These are phyloP conservation scores for Meles meles DNA, from an alignment of 2,113 vertebrate species.

Conservation along the genomic window DNA sequence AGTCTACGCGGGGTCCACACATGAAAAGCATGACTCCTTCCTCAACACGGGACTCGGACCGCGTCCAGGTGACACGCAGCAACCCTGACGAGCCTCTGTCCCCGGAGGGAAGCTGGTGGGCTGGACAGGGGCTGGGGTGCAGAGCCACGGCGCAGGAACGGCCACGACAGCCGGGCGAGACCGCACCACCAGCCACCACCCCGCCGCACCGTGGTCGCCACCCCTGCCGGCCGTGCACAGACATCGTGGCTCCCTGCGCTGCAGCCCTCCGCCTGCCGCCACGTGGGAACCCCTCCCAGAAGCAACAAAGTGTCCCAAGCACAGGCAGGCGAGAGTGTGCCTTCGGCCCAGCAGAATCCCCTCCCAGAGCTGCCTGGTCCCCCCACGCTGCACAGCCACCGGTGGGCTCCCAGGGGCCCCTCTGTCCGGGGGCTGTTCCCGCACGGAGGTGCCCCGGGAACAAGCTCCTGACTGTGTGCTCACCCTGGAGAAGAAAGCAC, in stretches of 20 bases:
- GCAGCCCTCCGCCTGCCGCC: no score
- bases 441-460: accelerated
- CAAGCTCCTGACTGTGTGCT: accelerated
- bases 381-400: no score
- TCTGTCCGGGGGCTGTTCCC: accelerated
- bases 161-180: no score
- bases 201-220: not conserved
- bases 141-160: no score
- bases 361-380: not conserved
- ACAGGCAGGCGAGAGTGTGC: not conserved
- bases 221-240: not conserved
- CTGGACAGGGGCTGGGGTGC: no score
- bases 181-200: no score
- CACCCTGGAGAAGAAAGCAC: no score
- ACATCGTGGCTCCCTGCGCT: accelerated
- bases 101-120: no score
- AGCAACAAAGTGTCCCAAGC: not conserved
- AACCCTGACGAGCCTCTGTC: not conserved
- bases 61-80: accelerated
- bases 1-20: not conserved
- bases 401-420: not conserved
- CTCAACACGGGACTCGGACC: not conserved
- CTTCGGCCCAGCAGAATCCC: not conserved
- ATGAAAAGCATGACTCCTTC: not conserved
- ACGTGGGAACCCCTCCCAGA: not conserved